Percentiles rank a stretch among this genome's conserved stretches.
Conservation (phyloP, 1,140 invertebrate species). For the Archegozetes longisetosus region DNA sequence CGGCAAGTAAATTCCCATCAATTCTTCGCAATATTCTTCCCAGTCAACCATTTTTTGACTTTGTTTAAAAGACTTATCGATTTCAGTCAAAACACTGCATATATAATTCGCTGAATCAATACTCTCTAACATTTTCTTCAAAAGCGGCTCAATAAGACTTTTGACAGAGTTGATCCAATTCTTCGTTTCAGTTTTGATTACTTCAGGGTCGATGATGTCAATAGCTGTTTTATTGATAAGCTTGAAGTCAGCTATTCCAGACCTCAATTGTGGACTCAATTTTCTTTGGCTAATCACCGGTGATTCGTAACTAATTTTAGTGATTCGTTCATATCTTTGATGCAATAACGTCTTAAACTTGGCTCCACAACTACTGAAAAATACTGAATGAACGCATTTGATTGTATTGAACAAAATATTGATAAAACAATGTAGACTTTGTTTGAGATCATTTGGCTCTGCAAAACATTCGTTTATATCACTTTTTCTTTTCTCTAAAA, state of each 20-base stretch:
- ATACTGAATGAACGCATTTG: not conserved
- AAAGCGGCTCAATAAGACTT: not conserved
- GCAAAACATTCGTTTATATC: not conserved
- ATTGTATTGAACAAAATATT: not conserved
- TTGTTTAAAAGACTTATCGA: not conserved
- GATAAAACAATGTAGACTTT: not conserved
- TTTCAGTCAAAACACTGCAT: not conserved
- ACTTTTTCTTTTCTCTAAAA: not conserved
- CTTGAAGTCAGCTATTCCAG: not conserved
- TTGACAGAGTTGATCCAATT: not conserved
- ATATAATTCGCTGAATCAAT: not conserved
- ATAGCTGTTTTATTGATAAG: not conserved
- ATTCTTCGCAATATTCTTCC: not conserved
- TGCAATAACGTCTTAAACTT: not conserved
- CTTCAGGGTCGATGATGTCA: not conserved
- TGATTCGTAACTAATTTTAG: not conserved
- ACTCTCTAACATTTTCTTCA: not conserved
- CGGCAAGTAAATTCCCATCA: not conserved
- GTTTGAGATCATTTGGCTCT: not conserved
- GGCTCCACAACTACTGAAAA: not conserved
- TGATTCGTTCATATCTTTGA: not conserved
- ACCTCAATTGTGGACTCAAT: not conserved
- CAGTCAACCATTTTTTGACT: not conserved
- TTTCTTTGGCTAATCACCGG: not conserved
- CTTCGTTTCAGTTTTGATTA: not conserved